Evolutionary conservation across 1,140 invertebrate genomes (phyloP).

Genomic region (Calycopis cecrops): DNA sequence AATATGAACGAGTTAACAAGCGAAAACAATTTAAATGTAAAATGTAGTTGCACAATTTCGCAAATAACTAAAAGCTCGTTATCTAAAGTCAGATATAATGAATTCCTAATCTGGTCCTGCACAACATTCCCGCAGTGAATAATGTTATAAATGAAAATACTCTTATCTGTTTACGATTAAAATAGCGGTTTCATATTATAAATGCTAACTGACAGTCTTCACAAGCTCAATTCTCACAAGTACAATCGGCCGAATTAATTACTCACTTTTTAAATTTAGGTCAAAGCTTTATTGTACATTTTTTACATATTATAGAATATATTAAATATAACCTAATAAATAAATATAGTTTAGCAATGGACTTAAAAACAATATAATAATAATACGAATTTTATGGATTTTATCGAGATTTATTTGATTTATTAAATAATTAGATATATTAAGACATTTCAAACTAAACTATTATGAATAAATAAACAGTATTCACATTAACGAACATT

Average conservation of each 20-base stretch:
- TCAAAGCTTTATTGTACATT: too few relatives aligned
- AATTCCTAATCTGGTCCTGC: conserved; percentile 56
- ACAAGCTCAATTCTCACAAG: not conserved
- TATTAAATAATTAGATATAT: too few relatives aligned
- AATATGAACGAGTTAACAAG: not conserved
- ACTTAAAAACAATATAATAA: too few relatives aligned
- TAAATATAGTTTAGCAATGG: too few relatives aligned
- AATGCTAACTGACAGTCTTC: conserved; percentile 6
- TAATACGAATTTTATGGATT: too few relatives aligned
- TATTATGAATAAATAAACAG: too few relatives aligned
- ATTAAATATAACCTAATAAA: too few relatives aligned
- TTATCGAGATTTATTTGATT: too few relatives aligned
- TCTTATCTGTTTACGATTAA: conserved; percentile 31
- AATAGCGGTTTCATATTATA: conserved; percentile 20
- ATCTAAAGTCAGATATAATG: conserved; percentile 59
- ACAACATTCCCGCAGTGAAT: conserved; percentile 52
- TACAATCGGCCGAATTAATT: not conserved
- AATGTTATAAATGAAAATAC: conserved; percentile 45
- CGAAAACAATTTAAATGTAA: conserved; percentile 14
- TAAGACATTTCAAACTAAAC: too few relatives aligned
- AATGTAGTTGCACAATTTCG: conserved; percentile 36
- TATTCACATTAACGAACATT: too few relatives aligned
- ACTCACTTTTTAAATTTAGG: too few relatives aligned
- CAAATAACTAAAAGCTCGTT: conserved; percentile 38
- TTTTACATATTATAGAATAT: too few relatives aligned